Evolutionary conservation across 2,113 vertebrate genomes (phyloP), one percentile per base, ranked within the genome.

Genomic region (Gorilla gorilla): DNA sequence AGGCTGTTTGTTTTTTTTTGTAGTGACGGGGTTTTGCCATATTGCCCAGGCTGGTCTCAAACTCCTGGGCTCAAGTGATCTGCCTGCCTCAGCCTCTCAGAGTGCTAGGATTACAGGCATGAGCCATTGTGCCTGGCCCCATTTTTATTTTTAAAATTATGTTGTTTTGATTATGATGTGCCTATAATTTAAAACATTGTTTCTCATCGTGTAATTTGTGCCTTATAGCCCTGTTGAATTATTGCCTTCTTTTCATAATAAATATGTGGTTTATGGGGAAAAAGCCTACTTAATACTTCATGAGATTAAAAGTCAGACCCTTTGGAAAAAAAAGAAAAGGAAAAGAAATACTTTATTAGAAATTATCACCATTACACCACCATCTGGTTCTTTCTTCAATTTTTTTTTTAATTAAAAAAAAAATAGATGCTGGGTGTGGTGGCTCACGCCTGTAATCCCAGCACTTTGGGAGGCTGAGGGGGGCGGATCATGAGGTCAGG

Each of bases 231-330:
- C 80, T 84, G 64, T 55, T 89, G 78, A 94, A 61, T 97, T 68
- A 45, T 32, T 89, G 38, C 64, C 17, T 80, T 92, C 38, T 95
- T 55, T 88, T 96, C 43, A 38, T 75, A 80, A 94, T 68, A 84
- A 92, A 89, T 75, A 88, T 85, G 38, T 96, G 17, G 89, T 75
- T 94, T 92, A 96, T 95, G 70, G 73, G 20, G 30, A 83, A 82
- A 76, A 72, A 38, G 23, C 6, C 22, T 88, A 35, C 66, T 90
- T 79, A 73, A 79, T 89, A 45, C 48, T 89, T 85, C 9, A 70
- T 8, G 72, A 78, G 75, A 78, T 78, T 78, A 16, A 78, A 76
- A 76, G 43, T 76, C 43, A 76, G 43, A 45, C 43, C 8, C 16
- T 78, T 78, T 78, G 43, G 25, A 4, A 76, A 45, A 76, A 43